Percentiles rank a stretch among this genome's conserved stretches.
Evolutionary conservation across 2,113 vertebrate species (phyloP).

Genomic region (Upupa epops): DNA sequence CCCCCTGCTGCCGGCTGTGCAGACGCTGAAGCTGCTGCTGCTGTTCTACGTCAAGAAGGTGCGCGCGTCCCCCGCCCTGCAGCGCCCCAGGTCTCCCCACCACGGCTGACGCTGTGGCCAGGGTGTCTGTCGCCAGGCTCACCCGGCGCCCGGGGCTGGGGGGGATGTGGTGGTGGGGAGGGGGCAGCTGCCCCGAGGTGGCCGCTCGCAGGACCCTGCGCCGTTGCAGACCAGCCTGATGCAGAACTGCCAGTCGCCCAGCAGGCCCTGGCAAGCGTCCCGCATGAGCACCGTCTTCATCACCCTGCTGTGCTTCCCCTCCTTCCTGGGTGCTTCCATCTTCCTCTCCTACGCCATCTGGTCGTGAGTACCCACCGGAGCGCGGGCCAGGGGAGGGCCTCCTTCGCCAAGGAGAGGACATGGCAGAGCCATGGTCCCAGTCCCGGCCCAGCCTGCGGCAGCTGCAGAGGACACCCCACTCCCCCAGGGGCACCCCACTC

Average conservation of each 20-base stretch:
- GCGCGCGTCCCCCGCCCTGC: background rate
- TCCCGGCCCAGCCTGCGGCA: background rate
- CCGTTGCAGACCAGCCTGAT: slow-evolving; percentile 85
- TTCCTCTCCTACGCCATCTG: slow-evolving; percentile 89
- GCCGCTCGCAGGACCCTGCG: accelerated
- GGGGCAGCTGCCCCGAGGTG: accelerated
- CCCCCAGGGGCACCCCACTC: background rate
- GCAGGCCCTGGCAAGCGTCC: slow-evolving; percentile 88
- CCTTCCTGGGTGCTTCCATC: slow-evolving; percentile 85
- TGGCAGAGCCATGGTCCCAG: accelerated
- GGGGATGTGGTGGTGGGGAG: background rate
- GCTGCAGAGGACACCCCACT: accelerated
- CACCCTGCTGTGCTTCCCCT: slow-evolving; percentile 90
- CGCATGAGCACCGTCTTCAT: slow-evolving; percentile 92
- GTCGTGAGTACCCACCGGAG: slow-evolving; percentile 80
- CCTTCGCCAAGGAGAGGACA: too few species aligned
- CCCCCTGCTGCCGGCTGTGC: slow-evolving; percentile 84
- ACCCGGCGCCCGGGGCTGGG: background rate
- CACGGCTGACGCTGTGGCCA: too few species aligned
- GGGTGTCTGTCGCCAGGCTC: too few species aligned
- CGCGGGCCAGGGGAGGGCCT: accelerated
- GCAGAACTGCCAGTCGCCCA: slow-evolving; percentile 91
- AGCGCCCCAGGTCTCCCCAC: accelerated
- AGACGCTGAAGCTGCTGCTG: slow-evolving; percentile 85
- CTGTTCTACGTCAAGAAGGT: slow-evolving; percentile 94